These are phyloP conservation scores for Trachythela sp. DNA, from an alignment of 64 coral and sea anemone species.

Conservation along the genomic window DNA sequence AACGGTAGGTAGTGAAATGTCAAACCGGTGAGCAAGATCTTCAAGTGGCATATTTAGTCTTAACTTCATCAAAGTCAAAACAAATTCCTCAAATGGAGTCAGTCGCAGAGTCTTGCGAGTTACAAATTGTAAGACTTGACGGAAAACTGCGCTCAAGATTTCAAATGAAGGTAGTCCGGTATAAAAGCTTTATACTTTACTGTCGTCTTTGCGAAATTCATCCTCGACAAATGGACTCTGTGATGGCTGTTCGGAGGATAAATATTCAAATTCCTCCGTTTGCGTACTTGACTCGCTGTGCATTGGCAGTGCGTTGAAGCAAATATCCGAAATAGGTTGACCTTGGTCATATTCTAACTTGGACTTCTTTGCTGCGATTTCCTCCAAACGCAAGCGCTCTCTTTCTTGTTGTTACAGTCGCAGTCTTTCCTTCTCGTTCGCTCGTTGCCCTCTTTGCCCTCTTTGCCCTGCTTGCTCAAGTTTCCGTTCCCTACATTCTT, in stretches of 20 bases:
- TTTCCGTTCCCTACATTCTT: neutral
- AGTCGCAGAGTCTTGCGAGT: neutral
- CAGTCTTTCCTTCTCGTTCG: neutral
- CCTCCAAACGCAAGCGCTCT: neutral
- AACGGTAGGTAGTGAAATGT: neutral
- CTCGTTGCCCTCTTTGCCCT: neutral
- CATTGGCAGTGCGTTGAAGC: neutral
- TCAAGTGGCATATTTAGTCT: slow-evolving; percentile 7
- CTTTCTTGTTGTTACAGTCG: neutral
- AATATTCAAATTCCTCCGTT: neutral
- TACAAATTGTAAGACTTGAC: neutral
- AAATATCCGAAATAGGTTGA: neutral
- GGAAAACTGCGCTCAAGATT: neutral
- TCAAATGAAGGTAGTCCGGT: neutral
- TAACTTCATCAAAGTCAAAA: neutral
- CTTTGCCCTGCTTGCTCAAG: neutral
- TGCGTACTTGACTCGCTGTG: neutral
- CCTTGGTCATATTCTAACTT: neutral
- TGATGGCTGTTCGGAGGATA: neutral
- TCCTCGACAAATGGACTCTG: neutral
- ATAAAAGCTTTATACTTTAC: neutral
- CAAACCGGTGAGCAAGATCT: neutral
- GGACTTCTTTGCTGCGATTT: neutral
- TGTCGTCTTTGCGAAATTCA: neutral
- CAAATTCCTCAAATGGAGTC: neutral